Conservation (phyloP, 2,888 invertebrate species). For the Ligdia adustata region DNA sequence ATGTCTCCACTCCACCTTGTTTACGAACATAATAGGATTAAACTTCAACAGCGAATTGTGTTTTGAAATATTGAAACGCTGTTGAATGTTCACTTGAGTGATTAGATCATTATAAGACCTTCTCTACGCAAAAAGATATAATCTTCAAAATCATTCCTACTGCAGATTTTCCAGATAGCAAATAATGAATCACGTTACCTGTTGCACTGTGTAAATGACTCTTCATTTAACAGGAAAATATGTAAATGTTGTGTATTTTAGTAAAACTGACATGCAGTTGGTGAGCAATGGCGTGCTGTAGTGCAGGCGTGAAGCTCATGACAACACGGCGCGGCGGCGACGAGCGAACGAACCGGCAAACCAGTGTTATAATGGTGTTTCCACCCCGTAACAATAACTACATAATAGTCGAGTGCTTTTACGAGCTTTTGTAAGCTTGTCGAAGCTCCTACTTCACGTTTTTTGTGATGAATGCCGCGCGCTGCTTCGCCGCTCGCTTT, state of each 20-base stretch:
- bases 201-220: not conserved
- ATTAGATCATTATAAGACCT: conserved; percentile 22
- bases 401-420: conserved; percentile 83
- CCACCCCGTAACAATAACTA: conserved; percentile 83
- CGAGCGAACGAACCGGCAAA: conserved; percentile 68
- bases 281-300: conserved; percentile 21
- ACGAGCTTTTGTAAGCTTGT: conserved; percentile 83
- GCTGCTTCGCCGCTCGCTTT: conserved; percentile 61
- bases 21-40: conserved; percentile 79
- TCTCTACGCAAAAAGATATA: not conserved
- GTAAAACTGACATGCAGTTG: conserved; percentile 10
- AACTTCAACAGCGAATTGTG: conserved; percentile 59
- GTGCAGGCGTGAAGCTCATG: conserved; percentile 31
- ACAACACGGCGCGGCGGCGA: conserved; percentile 48
- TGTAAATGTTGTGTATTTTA: conserved; percentile 16
- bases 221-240: conserved; percentile 1
- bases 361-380: conserved; percentile 82
- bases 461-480: conserved; percentile 74
- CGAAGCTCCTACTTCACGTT: conserved; percentile 78
- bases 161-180: too few relatives aligned
- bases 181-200: not conserved
- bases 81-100: conserved; percentile 45
- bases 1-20: conserved; percentile 66
- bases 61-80: conserved; percentile 55
- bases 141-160: too few relatives aligned